Evolutionary conservation across 2,888 invertebrate genomes (phyloP), one percentile per base, ranked within the genome.

Genomic region (Drosophila formosana): DNA sequence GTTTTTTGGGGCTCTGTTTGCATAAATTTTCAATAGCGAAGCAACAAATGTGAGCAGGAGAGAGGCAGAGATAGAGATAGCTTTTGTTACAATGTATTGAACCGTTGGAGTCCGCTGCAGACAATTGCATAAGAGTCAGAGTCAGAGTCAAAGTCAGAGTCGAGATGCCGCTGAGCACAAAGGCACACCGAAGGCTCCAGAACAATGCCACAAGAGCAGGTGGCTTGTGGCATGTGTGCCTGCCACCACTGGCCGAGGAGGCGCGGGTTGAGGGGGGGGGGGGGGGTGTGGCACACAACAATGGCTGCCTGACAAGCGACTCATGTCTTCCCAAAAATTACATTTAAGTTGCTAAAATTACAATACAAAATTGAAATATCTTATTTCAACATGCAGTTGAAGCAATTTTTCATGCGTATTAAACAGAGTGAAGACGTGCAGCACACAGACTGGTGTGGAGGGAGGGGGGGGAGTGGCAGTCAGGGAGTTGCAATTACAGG

Each of bases 311-410:
- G 72, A 61, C 66, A 67, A 65, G 66, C 67, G 60, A 62, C 76
- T 63, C 77, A 69, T 83, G 84, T 84, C 77, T 82, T 66, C 39
- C 79, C 79, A 82, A 79, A 87, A 89, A 87, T 88, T 88, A 82
- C 83, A 80, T 87, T 80, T 75, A 76, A 79, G 77, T 81, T 87
- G 69, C 78, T 77, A 75, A 87, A 85, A 87, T 82, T 75, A 78
- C 85, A 85, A 82, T 81, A 76, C 77, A 72, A 80, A 89, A 89
- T 87, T 85, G 83, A 85, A 89, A 89, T 89, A 89, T 89, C 80
- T 78, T 80, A 81, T 89, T 88, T 82, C 85, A 78, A 71, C 78
- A 80, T 68, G 69, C 73, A 72, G 67, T 66, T 75, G 72, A 70
- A 63, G 77, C 76, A 78, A 73, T 83, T 86, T 81, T 77, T 75